Percentiles rank a stretch among this genome's conserved stretches.
Evolutionary conservation across 2,888 invertebrate genomes (phyloP).

Genomic region (Nezara viridula): DNA sequence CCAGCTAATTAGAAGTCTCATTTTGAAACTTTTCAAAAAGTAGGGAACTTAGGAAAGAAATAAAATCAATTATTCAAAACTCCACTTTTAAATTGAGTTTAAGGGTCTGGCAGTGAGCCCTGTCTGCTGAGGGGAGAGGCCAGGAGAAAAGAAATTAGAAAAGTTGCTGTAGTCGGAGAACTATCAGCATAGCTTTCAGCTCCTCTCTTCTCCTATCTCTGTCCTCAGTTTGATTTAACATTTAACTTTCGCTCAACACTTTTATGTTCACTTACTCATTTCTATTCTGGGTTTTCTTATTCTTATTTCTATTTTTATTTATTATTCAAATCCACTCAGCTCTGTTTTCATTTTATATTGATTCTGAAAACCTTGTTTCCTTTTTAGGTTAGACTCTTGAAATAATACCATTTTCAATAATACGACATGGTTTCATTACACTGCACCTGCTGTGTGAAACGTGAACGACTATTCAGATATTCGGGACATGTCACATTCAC

Average conservation of each 20-base stretch:
- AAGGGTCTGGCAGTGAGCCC: constrained; percentile 30
- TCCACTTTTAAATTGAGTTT: constrained; percentile 44
- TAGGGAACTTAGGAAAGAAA: constrained; percentile 43
- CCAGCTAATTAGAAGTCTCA: constrained; percentile 48
- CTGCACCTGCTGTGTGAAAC: too few species aligned
- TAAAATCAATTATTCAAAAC: constrained; percentile 51
- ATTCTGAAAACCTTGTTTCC: too few species aligned
- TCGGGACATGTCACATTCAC: too few species aligned
- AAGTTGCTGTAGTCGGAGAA: constrained; percentile 13
- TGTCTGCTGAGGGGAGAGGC: not conserved
- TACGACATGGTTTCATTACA: too few species aligned
- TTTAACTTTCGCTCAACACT: constrained; percentile 12
- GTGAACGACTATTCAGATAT: too few species aligned
- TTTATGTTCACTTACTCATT: not conserved
- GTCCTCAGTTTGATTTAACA: not conserved
- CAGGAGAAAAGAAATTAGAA: constrained; percentile 43
- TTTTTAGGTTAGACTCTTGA: too few species aligned
- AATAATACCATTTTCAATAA: too few species aligned
- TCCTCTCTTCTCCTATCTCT: not conserved
- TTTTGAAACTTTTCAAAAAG: constrained; percentile 8
- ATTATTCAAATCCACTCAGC: too few species aligned
- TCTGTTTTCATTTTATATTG: too few species aligned
- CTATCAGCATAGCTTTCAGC: constrained; percentile 19
- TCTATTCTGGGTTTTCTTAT: not conserved
- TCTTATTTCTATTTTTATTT: too few species aligned